phyloP scores from a whole-genome alignment of 1,140 invertebrate species.

The Meteorus sp. region DNA sequence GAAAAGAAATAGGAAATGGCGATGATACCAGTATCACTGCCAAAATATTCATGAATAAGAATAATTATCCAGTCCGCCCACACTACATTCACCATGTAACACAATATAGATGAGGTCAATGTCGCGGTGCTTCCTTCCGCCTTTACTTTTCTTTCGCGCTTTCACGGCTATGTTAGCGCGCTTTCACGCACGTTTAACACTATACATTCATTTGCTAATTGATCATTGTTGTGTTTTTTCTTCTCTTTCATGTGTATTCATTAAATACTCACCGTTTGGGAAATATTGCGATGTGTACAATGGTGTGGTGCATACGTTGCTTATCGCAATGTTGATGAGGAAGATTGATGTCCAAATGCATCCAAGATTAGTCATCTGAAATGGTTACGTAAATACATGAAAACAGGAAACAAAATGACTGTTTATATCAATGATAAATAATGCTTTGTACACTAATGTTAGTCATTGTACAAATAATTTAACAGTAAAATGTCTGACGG shows the following conservation, averaged over 20 bases:
- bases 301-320: conserved; percentile 39
- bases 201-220: conserved; percentile 1
- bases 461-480: neutral
- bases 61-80: conserved; percentile 56
- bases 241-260: neutral
- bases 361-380: conserved; percentile 48
- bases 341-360: conserved; percentile 37
- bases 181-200: neutral
- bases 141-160: conserved; percentile 21
- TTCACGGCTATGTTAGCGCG: neutral
- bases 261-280: conserved; percentile 45
- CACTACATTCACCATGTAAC: conserved; percentile 41
- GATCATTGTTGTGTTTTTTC: neutral
- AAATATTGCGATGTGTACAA: conserved; percentile 51
- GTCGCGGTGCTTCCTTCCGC: conserved; percentile 33
- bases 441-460: neutral
- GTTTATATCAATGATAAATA: too few relatives aligned
- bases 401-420: conserved; percentile 30
- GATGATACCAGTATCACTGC: too few relatives aligned
- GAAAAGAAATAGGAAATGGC: too few relatives aligned
- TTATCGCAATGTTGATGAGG: conserved; percentile 40
- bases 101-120: conserved; percentile 55
- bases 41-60: too few relatives aligned
- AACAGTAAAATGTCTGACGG: too few relatives aligned
- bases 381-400: conserved; percentile 33